Evolutionary conservation across 2,888 invertebrate genomes (phyloP).

Genomic region (Dryobotodes eremita): DNA sequence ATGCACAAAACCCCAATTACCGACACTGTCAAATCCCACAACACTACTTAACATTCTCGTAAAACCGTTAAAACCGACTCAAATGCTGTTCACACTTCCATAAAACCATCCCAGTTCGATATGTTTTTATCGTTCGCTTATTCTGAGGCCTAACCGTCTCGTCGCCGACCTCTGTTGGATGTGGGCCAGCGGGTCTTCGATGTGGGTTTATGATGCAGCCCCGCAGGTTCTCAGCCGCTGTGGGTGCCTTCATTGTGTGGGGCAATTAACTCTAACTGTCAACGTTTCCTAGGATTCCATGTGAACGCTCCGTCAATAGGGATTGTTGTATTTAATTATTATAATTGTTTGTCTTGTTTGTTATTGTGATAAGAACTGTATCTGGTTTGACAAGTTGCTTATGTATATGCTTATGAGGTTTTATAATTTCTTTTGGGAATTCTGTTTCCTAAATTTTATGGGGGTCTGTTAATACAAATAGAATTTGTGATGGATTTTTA

Average conservation of each 20-base stretch:
- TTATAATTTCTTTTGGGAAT: neutral
- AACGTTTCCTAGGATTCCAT: conserved; percentile 80
- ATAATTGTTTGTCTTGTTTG: conserved; percentile 64
- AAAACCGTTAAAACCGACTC: conserved; percentile 36
- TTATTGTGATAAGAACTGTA: conserved; percentile 58
- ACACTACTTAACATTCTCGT: conserved; percentile 3
- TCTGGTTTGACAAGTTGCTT: conserved; percentile 26
- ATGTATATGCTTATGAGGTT: conserved; percentile 16
- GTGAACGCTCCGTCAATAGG: conserved; percentile 74
- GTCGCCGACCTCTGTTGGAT: conserved; percentile 66
- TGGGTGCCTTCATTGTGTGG: conserved; percentile 80
- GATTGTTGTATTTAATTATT: conserved; percentile 71
- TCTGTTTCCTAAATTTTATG: neutral
- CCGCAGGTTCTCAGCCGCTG: conserved; percentile 78
- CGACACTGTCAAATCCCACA: neutral
- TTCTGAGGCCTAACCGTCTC: conserved; percentile 63
- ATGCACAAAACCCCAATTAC: neutral
- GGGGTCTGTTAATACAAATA: neutral
- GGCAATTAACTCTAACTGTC: conserved; percentile 82
- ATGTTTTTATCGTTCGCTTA: conserved; percentile 64
- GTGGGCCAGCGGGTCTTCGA: conserved; percentile 86
- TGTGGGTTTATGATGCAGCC: conserved; percentile 84
- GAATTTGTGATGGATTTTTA: conserved; percentile 4
- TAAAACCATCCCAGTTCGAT: conserved; percentile 38
- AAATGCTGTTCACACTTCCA: conserved; percentile 46